Evolutionary conservation across 1,140 invertebrate species (phyloP).

Genomic region (Pseudomyrmex concolor): DNA sequence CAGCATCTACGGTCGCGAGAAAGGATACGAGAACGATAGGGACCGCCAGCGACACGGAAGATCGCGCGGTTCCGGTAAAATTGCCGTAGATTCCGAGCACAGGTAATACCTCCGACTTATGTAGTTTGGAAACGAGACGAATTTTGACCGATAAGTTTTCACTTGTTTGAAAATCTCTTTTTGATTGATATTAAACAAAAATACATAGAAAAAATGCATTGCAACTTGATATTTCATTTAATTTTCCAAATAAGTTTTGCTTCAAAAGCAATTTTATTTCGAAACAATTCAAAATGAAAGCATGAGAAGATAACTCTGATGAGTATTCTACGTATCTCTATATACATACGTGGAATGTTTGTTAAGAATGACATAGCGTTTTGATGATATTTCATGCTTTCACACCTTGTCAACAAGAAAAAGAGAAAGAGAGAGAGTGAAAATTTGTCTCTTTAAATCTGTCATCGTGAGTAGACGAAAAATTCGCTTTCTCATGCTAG

Average conservation of each 20-base stretch:
- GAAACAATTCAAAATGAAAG: conserved; percentile 4
- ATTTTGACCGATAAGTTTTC: conserved; percentile 7
- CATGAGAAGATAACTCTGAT: neutral
- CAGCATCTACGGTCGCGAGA: conserved; percentile 92
- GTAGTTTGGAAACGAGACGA: conserved; percentile 24
- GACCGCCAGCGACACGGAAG: conserved; percentile 75
- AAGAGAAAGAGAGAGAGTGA: neutral
- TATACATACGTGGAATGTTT: neutral
- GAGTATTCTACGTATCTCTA: neutral
- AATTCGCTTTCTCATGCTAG: conserved; percentile 21
- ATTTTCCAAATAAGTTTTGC: neutral
- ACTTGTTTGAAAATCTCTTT: neutral
- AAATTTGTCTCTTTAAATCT: conserved; percentile 26
- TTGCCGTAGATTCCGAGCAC: conserved; percentile 75
- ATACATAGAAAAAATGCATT: no score
- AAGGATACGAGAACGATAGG: conserved; percentile 89
- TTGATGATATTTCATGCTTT: conserved; percentile 28
- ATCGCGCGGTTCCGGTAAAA: conserved; percentile 74
- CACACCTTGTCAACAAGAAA: neutral
- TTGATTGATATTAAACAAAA: neutral
- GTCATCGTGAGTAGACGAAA: conserved; percentile 13
- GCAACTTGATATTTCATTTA: neutral
- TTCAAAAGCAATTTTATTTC: neutral
- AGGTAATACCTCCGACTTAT: conserved; percentile 73
- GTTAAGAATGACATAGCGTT: conserved; percentile 11